phyloP scores from a whole-genome alignment of 2,113 vertebrate genomes.

The Felis chaus region DNA sequence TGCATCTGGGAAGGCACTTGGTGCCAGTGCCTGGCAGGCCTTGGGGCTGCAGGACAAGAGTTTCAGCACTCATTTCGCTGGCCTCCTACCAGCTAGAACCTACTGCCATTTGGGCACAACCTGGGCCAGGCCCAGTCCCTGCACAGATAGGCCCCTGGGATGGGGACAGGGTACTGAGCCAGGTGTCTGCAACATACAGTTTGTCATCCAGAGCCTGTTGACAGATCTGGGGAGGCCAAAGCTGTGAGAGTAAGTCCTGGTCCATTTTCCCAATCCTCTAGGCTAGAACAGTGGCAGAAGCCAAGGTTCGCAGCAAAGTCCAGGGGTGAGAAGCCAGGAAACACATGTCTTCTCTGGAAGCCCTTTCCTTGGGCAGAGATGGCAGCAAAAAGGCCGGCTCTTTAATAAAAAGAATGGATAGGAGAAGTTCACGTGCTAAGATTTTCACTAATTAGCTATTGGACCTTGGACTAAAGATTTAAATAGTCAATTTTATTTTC shows the following conservation, averaged over 20 bases:
- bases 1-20: neutral
- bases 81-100: neutral
- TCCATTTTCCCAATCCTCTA: neutral
- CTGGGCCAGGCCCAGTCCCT: neutral
- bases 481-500: neutral
- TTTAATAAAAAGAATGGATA: neutral
- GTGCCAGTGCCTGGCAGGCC: neutral
- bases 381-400: neutral
- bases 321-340: too few species aligned
- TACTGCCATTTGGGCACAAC: neutral
- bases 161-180: neutral
- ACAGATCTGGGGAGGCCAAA: neutral
- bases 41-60: neutral
- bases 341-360: neutral
- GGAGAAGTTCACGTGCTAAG: rapidly evolving
- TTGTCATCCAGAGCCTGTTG: neutral
- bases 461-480: neutral
- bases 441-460: neutral
- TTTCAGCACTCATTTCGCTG: neutral
- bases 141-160: neutral
- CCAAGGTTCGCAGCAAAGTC: neutral
- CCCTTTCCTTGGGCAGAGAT: neutral
- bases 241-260: neutral
- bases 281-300: neutral
- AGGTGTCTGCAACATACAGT: neutral